phyloP scores from a whole-genome alignment of 2,113 vertebrate species.

The Ammodytes dubius region DNA sequence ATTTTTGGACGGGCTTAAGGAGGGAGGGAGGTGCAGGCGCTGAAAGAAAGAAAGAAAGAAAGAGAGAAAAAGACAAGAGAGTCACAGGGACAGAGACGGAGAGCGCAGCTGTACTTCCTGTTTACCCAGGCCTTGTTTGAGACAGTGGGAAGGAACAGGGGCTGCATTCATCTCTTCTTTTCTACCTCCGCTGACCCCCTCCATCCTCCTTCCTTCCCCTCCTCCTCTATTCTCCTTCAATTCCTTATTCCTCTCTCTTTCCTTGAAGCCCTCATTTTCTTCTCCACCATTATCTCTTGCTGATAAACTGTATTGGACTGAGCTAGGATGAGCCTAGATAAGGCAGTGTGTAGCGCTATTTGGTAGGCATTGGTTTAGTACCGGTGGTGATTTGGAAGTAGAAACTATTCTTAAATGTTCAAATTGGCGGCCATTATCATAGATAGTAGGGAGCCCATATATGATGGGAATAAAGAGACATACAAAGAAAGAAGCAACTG shows the following conservation, averaged over 20 bases:
- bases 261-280: constrained; percentile 23
- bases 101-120: constrained; percentile 84
- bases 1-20: constrained; percentile 57
- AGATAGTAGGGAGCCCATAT: not conserved
- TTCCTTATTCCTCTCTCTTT: constrained; percentile 36
- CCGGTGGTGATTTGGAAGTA: constrained; percentile 17
- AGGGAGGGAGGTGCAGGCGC: constrained; percentile 49
- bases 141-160: constrained; percentile 78
- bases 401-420: constrained; percentile 28
- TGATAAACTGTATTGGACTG: constrained; percentile 49
- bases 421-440: not conserved
- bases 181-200: constrained; percentile 75
- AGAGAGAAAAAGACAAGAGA: constrained; percentile 9
- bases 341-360: not conserved
- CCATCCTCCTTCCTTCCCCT: constrained; percentile 43
- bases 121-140: constrained; percentile 80
- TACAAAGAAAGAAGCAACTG: constrained; percentile 20
- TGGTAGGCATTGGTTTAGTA: constrained; percentile 30
- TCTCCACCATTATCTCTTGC: constrained; percentile 33
- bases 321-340: constrained; percentile 46
- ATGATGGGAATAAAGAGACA: constrained; percentile 19
- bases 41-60: constrained; percentile 39
- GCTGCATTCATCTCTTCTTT: constrained; percentile 76
- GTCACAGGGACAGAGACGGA: constrained; percentile 51
- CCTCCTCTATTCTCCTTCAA: constrained; percentile 49